phyloP scores from a whole-genome alignment of 2,888 invertebrate genomes.

The Entomobrya multifasciata region DNA sequence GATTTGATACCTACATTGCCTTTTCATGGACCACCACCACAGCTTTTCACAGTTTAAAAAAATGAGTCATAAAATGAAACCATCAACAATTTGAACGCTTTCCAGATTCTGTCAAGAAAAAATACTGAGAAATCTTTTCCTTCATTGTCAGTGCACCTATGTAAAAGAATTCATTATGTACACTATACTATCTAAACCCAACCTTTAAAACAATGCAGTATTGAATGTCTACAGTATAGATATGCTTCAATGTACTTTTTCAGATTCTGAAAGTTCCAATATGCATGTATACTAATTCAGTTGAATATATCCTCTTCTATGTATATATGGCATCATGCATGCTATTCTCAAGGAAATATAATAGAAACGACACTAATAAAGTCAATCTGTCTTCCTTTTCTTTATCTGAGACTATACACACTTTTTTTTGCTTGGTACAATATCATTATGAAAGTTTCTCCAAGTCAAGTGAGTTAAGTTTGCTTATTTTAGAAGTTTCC shows the following conservation, averaged over 20 bases:
- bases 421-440: slow-evolving; percentile 11
- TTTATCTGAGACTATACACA: slow-evolving; percentile 28
- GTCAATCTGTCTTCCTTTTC: slow-evolving; percentile 22
- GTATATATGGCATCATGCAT: neutral
- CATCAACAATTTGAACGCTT: slow-evolving; percentile 18
- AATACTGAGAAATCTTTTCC: neutral
- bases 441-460: slow-evolving; percentile 33
- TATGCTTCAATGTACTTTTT: neutral
- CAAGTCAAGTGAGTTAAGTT: slow-evolving; percentile 10
- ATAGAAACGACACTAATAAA: slow-evolving; percentile 14
- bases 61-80: slow-evolving; percentile 7
- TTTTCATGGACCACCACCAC: slow-evolving; percentile 11
- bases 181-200: too few species aligned
- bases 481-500: neutral
- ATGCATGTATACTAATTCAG: neutral
- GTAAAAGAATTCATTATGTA: too few species aligned
- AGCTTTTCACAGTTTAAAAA: neutral
- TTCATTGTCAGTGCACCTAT: too few species aligned
- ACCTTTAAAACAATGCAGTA: neutral
- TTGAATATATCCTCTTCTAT: neutral
- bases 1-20: neutral
- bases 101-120: neutral
- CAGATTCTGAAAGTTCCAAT: neutral
- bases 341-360: neutral
- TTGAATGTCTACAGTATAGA: neutral